A percentile compares a stretch with the other conserved stretches of the same genome.
Evolutionary conservation across 2,888 invertebrate genomes (phyloP).

Genomic region (Patella caerulea): DNA sequence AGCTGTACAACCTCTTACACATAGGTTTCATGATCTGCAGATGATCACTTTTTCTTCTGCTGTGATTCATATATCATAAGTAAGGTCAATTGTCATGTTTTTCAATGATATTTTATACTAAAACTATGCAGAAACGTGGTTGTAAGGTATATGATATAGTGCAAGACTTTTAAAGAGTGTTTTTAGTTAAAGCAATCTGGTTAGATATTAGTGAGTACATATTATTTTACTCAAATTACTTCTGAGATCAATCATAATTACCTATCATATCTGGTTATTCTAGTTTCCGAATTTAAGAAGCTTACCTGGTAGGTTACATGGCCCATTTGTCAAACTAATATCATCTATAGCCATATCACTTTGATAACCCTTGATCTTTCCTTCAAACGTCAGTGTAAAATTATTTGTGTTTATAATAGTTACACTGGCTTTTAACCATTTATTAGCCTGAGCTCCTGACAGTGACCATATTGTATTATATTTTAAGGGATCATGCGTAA

Average conservation of each 20-base stretch:
- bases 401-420: constrained; percentile 39
- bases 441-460: constrained; percentile 46
- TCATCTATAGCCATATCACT: constrained; percentile 67
- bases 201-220: too few species aligned
- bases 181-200: too few species aligned
- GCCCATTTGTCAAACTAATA: constrained; percentile 51
- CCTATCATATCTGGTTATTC: too few species aligned
- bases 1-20: too few species aligned
- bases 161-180: too few species aligned
- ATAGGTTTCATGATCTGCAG: neutral
- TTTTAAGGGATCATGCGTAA: constrained; percentile 29
- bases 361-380: constrained; percentile 49
- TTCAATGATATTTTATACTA: neutral
- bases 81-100: neutral
- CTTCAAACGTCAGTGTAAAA: constrained; percentile 60
- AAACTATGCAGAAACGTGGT: neutral
- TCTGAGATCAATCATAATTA: too few species aligned
- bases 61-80: neutral
- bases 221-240: too few species aligned
- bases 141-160: too few species aligned
- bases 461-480: constrained; percentile 38
- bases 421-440: constrained; percentile 54
- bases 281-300: too few species aligned
- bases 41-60: neutral
- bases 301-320: constrained; percentile 52